Base-by-base conservation (phyloP, 2,888 invertebrate species). In the Noctua janthina region DNA sequence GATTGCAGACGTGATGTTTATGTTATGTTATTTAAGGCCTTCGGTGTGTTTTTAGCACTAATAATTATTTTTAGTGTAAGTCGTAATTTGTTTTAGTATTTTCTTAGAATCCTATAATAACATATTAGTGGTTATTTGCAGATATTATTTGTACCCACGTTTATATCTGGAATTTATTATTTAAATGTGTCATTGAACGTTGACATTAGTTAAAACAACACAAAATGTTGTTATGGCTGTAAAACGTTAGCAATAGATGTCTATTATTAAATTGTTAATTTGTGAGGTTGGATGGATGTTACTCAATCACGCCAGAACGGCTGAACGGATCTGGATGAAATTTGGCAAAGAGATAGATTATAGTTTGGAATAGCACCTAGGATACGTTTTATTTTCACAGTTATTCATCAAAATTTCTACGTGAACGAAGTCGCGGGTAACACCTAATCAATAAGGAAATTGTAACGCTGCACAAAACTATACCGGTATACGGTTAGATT, bases 401-500 rank as follows among this genome's bases (percentile, higher is more conserved):
- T 54, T 54, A 54, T 8, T 54, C 54, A 23, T 23, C 3, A 23
- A 54, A 54, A 54, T 23, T 8, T 54, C 20, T 20, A 54, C 3
- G 8, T 8, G 54, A 23, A 10, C 54, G 23, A 8, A 54, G 23
- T 23, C 23, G 23, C 54, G 23, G 54, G 20, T 3, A 54, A 54
- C 54, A 54, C 10, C 23, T 54, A 23, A 3, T 54, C 80, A 76
- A 88, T 78, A 74, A 90, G 90, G 89, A 89, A 89, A 87, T 76
- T 78, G 71, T 79, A 74, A 81, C 59, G 78, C 75, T 68, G 79
- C 64, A 85, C 68, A 82, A 81, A 89, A 68, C 81, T 67, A 62
- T 64, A 81, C 85, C 81, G 70, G 87, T 90, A 86, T 85, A 85
- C 72, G 78, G 76, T 75, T 79, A 75, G 75, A 82, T 92, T 90